phyloP scores from a whole-genome alignment of 2,888 invertebrate species.

The Fragum fragum region DNA sequence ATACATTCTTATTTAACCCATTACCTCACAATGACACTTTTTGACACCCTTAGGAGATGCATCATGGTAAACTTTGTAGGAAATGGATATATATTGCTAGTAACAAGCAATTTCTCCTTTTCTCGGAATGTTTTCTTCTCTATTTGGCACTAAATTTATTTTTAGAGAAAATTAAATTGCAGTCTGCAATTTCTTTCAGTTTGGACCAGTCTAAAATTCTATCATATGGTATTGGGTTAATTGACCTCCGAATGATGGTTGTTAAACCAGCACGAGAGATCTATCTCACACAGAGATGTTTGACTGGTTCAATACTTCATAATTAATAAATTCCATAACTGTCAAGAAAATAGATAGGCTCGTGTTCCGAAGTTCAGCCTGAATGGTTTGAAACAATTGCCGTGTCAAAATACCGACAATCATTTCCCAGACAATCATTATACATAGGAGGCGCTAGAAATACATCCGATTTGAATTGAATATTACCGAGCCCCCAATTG shows the following conservation, averaged over 20 bases:
- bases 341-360: slow-evolving; percentile 25
- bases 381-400: slow-evolving; percentile 26
- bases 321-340: slow-evolving; percentile 35
- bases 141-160: too few relatives aligned
- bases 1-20: too few relatives aligned
- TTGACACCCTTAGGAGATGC: too few relatives aligned
- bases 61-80: neutral
- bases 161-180: neutral
- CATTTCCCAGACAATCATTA: slow-evolving; percentile 16
- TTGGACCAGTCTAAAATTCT: too few relatives aligned
- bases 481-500: neutral
- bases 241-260: neutral
- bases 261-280: slow-evolving; percentile 1
- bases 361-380: neutral
- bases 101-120: slow-evolving; percentile 1
- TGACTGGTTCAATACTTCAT: slow-evolving; percentile 13
- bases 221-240: too few relatives aligned
- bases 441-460: slow-evolving; percentile 18
- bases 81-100: slow-evolving; percentile 8
- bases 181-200: too few relatives aligned
- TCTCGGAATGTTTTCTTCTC: too few relatives aligned
- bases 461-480: slow-evolving; percentile 7
- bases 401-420: slow-evolving; percentile 21
- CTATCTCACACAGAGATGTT: neutral
- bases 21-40: too few relatives aligned